Evolutionary conservation across 2,113 vertebrate genomes (phyloP).

Genomic region (Toxotes chatareus): DNA sequence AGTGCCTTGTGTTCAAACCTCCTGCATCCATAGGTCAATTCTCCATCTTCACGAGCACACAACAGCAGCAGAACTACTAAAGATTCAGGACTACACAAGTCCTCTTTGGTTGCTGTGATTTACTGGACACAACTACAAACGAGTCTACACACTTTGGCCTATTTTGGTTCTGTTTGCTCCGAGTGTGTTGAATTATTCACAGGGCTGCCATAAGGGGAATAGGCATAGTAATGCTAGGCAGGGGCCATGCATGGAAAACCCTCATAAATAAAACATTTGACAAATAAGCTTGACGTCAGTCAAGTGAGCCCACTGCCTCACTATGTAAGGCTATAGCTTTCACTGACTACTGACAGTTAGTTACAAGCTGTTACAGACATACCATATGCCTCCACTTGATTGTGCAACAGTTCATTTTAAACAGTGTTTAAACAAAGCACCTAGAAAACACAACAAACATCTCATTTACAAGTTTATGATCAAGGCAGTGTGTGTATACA

Average conservation of each 20-base stretch:
- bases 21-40: not conserved
- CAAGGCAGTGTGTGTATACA: not conserved
- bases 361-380: constrained; percentile 18
- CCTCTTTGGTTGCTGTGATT: constrained; percentile 34
- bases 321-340: constrained; percentile 32
- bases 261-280: constrained; percentile 69
- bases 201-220: constrained; percentile 44
- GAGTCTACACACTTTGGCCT: constrained; percentile 30
- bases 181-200: constrained; percentile 71
- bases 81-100: not conserved
- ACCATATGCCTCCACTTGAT: not conserved
- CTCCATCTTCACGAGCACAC: not conserved
- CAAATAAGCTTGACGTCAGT: constrained; percentile 59
- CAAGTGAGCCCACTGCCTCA: constrained; percentile 21
- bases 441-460: not conserved
- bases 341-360: not conserved
- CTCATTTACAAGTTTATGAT: constrained; percentile 3
- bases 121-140: constrained; percentile 37
- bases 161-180: constrained; percentile 48
- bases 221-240: constrained; percentile 48
- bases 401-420: not conserved
- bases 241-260: constrained; percentile 51
- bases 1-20: not conserved
- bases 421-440: not conserved
- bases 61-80: not conserved